Conservation (phyloP, 2,888 invertebrate genomes). For the Empis stercorea region DNA sequence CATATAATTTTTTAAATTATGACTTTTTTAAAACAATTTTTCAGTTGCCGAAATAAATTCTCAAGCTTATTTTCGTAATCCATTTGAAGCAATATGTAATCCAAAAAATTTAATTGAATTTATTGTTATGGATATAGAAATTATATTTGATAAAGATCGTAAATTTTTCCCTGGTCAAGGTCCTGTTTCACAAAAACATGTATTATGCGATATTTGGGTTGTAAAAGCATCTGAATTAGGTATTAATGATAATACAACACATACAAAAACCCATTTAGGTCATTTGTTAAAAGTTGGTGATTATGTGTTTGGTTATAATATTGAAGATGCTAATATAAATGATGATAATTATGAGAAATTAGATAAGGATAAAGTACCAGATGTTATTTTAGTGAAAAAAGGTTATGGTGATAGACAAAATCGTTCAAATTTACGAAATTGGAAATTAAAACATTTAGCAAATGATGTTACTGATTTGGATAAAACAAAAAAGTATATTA, state of each 20-base stretch:
- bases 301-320: slow-evolving; percentile 80
- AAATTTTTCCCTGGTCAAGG: slow-evolving; percentile 81
- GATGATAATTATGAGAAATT: slow-evolving; percentile 79
- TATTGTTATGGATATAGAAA: slow-evolving; percentile 87
- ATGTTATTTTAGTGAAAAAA: slow-evolving; percentile 92
- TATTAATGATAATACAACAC: slow-evolving; percentile 63
- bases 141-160: slow-evolving; percentile 46
- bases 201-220: slow-evolving; percentile 87
- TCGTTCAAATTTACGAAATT: slow-evolving; percentile 61
- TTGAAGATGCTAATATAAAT: slow-evolving; percentile 85
- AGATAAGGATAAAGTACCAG: slow-evolving; percentile 55
- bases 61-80: slow-evolving; percentile 40
- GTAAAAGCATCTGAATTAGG: slow-evolving; percentile 80
- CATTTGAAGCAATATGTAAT: slow-evolving; percentile 77
- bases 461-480: slow-evolving; percentile 50
- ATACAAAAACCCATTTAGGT: slow-evolving; percentile 87
- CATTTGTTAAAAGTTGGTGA: slow-evolving; percentile 88
- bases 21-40: not conserved
- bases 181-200: slow-evolving; percentile 71
- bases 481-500: slow-evolving; percentile 46
- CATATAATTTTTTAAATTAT: not conserved
- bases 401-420: slow-evolving; percentile 60
- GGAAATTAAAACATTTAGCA: slow-evolving; percentile 85
- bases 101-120: slow-evolving; percentile 86
- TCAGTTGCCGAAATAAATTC: not conserved